Conservation (phyloP, 2,888 invertebrate species). For the Sympetrum striolatum region DNA sequence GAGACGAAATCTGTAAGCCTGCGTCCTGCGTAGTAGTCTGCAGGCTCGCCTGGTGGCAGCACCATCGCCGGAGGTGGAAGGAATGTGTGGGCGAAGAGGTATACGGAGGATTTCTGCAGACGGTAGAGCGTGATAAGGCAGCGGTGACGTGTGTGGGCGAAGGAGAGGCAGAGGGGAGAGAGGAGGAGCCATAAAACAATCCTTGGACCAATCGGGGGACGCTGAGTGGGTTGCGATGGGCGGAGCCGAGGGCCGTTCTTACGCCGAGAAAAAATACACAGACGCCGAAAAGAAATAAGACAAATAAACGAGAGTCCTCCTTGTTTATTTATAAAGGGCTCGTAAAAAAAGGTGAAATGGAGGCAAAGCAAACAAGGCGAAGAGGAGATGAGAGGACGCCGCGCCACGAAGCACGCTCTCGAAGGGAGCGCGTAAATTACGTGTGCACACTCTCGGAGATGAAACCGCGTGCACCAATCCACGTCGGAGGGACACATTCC, state of each 20-base stretch:
- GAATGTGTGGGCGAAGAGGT: background rate
- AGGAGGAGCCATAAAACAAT: slow-evolving; percentile 36
- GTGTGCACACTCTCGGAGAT: background rate
- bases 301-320: background rate
- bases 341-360: background rate
- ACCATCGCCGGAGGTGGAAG: background rate
- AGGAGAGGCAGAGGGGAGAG: background rate
- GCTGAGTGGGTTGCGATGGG: background rate
- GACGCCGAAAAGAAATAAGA: background rate
- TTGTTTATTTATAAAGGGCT: slow-evolving; percentile 21
- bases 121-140: background rate
- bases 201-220: background rate
- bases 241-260: background rate
- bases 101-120: background rate
- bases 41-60: no score
- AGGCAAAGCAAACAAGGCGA: background rate
- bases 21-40: no score
- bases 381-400: background rate
- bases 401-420: slow-evolving; percentile 7
- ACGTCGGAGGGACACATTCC: background rate
- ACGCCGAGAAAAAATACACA: background rate
- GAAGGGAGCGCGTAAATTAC: slow-evolving; percentile 14
- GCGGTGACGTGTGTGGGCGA: background rate
- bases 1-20: no score
- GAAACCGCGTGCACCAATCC: background rate